phyloP scores from a whole-genome alignment of 2,888 invertebrate species.

The Pachymerium ferrugineum region DNA sequence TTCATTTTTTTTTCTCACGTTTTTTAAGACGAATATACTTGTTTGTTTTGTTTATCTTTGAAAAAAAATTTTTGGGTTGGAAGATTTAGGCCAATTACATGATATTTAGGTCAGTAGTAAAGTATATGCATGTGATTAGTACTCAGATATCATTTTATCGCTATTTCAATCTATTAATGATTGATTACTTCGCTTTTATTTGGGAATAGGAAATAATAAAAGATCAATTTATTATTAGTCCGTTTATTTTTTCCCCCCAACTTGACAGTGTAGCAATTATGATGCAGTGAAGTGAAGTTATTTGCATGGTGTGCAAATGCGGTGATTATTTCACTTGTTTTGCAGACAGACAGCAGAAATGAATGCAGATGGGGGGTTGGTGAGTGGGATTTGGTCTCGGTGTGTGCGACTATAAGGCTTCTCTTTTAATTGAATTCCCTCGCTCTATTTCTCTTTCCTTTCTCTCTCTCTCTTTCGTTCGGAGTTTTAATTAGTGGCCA shows the following conservation, averaged over 20 bases:
- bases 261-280: conserved; percentile 22
- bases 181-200: background rate
- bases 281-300: conserved; percentile 22
- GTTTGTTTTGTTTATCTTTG: conserved; percentile 14
- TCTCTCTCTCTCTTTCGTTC: conserved; percentile 22
- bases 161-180: background rate
- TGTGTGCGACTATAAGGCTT: conserved; percentile 23
- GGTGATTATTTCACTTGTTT: conserved; percentile 27
- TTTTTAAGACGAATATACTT: background rate
- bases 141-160: background rate
- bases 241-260: background rate
- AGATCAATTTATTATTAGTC: conserved; percentile 5
- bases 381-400: conserved; percentile 30
- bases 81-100: background rate
- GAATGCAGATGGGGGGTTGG: conserved; percentile 29
- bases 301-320: conserved; percentile 25
- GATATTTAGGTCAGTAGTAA: background rate
- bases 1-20: background rate
- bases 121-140: background rate
- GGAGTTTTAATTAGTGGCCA: conserved; percentile 34
- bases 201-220: background rate
- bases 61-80: background rate
- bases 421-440: conserved; percentile 33
- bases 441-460: conserved; percentile 28
- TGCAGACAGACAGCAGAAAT: conserved; percentile 25